Evolutionary conservation across 2,888 invertebrate species (phyloP).

Genomic region (Cynaeus angustus): DNA sequence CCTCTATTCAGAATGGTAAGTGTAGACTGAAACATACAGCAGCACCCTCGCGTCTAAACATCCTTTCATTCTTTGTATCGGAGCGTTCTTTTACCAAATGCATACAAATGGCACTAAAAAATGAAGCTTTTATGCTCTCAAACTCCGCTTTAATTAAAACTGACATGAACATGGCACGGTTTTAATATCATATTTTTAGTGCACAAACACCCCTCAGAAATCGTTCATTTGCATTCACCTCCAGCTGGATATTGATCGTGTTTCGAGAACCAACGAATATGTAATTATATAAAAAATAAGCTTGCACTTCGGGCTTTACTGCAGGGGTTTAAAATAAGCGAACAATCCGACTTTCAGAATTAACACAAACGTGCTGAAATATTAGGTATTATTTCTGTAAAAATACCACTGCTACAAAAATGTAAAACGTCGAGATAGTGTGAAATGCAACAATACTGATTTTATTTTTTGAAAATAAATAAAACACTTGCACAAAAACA

Average conservation of each 20-base stretch:
- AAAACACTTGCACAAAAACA: too few relatives aligned
- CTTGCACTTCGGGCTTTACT: not conserved
- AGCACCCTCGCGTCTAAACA: slow-evolving; percentile 23
- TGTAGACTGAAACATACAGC: not conserved
- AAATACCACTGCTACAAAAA: too few relatives aligned
- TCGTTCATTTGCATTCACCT: slow-evolving; percentile 14
- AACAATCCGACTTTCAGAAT: too few relatives aligned
- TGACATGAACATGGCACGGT: slow-evolving; percentile 21
- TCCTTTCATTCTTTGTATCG: slow-evolving; percentile 29
- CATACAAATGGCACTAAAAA: slow-evolving; percentile 36
- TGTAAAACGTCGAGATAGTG: too few relatives aligned
- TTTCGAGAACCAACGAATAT: slow-evolving; percentile 7
- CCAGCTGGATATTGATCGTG: slow-evolving; percentile 19
- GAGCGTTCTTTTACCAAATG: slow-evolving; percentile 17
- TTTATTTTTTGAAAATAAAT: too few relatives aligned
- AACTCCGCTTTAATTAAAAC: slow-evolving; percentile 32
- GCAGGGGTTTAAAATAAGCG: too few relatives aligned
- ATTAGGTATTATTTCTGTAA: too few relatives aligned
- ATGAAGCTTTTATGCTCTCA: slow-evolving; percentile 23
- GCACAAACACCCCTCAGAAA: slow-evolving; percentile 21
- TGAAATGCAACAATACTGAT: too few relatives aligned
- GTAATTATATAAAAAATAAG: slow-evolving; percentile 21
- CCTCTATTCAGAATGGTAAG: slow-evolving; percentile 31
- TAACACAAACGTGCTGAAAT: too few relatives aligned
- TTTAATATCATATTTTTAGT: slow-evolving; percentile 32